These are phyloP conservation scores for Drosophila mimetica DNA, from an alignment of 2,888 invertebrate genomes.

Conservation along the genomic window DNA sequence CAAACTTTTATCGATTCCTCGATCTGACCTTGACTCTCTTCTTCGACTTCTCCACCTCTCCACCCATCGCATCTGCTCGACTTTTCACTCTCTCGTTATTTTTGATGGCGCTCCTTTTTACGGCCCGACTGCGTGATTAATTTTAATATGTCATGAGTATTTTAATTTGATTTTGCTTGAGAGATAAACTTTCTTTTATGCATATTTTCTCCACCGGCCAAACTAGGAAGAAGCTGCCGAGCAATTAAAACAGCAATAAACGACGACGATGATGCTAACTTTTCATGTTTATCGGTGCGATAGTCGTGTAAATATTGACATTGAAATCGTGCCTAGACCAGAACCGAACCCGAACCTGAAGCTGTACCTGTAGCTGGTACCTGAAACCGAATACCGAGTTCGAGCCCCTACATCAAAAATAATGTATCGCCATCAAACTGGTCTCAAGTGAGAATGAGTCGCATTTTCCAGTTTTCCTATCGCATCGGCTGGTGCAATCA, in stretches of 20 bases:
- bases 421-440: constrained; percentile 44
- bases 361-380: constrained; percentile 22
- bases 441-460: constrained; percentile 58
- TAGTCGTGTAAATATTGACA: constrained; percentile 73
- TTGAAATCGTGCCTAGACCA: constrained; percentile 60
- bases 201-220: constrained; percentile 32
- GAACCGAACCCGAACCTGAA: constrained; percentile 26
- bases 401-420: constrained; percentile 36
- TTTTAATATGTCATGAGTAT: constrained; percentile 39
- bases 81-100: constrained; percentile 18
- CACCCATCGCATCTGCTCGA: constrained; percentile 13
- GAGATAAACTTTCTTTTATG: constrained; percentile 47
- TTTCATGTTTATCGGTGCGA: constrained; percentile 47
- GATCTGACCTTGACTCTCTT: constrained; percentile 55
- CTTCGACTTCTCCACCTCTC: not conserved
- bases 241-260: constrained; percentile 39
- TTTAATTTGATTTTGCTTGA: constrained; percentile 37
- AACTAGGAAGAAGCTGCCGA: constrained; percentile 32
- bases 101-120: constrained; percentile 28
- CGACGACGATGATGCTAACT: constrained; percentile 37
- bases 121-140: constrained; percentile 21
- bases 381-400: constrained; percentile 27
- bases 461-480: constrained; percentile 46
- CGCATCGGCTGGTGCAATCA: constrained; percentile 35
- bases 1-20: constrained; percentile 64